Conservation (phyloP, 2,888 invertebrate genomes). For the Linhomoeus sp. region DNA sequence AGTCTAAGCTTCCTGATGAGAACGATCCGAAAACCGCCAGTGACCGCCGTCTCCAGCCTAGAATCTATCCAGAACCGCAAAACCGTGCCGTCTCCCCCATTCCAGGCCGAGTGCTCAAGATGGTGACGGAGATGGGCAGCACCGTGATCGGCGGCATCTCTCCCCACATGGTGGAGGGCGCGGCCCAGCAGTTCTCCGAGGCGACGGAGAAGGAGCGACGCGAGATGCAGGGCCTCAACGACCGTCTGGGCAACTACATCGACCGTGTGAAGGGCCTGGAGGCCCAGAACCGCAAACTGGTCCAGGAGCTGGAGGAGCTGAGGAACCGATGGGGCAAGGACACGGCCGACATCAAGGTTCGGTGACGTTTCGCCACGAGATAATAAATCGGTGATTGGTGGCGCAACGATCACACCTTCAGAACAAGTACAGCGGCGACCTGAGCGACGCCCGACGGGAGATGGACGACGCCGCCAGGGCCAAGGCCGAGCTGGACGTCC, state of each 20-base stretch:
- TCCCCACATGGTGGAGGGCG: constrained; percentile 24
- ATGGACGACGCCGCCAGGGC: constrained; percentile 34
- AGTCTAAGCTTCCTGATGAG: too few relatives aligned
- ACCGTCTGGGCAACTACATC: constrained; percentile 36
- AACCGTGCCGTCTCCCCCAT: too few relatives aligned
- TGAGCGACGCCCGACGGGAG: constrained; percentile 33
- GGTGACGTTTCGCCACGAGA: neutral
- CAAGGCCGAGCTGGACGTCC: constrained; percentile 34
- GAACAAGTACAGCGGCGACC: constrained; percentile 32
- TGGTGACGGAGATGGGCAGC: constrained; percentile 26
- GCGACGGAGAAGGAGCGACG: constrained; percentile 34
- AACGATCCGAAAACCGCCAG: too few relatives aligned
- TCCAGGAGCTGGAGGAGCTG: constrained; percentile 23
- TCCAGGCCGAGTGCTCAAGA: constrained; percentile 26
- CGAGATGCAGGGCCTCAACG: constrained; percentile 33
- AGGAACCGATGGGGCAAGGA: constrained; percentile 27
- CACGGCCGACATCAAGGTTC: constrained; percentile 23
- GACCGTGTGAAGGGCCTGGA: constrained; percentile 30
- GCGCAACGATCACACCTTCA: constrained; percentile 6
- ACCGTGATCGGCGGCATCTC: constrained; percentile 14
- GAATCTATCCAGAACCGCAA: too few relatives aligned
- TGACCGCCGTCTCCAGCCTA: too few relatives aligned
- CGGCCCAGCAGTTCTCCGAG: constrained; percentile 24
- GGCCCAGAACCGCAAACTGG: constrained; percentile 25
- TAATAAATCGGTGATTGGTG: neutral